These are phyloP conservation scores for Pan paniscus DNA, from an alignment of 2,113 vertebrate genomes.

Conservation along the genomic window DNA sequence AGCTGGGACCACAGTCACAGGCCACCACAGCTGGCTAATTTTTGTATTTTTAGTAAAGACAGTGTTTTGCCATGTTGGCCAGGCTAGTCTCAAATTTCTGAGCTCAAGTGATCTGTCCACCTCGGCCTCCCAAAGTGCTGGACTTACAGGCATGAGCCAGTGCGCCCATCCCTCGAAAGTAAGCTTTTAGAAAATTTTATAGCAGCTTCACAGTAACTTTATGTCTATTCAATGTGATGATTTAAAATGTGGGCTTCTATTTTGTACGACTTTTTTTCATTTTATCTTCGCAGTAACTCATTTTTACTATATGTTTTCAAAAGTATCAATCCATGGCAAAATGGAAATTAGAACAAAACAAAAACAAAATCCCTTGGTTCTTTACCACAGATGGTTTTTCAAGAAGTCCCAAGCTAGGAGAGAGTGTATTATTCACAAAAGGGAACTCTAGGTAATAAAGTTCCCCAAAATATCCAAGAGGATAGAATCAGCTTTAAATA, in stretches of 20 bases:
- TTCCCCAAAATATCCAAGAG: neutral
- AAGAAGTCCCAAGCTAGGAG: neutral
- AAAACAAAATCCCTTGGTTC: neutral
- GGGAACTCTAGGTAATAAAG: neutral
- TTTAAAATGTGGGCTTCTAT: neutral
- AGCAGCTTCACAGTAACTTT: neutral
- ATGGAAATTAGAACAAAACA: neutral
- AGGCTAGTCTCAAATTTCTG: no score
- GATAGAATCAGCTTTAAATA: neutral
- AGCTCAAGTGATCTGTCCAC: no score
- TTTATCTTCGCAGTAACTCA: conserved; percentile 10
- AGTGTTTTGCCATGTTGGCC: no score
- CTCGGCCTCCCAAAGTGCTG: no score
- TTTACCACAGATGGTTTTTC: neutral
- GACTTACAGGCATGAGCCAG: no score
- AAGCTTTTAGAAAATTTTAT: neutral
- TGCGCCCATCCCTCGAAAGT: neutral
- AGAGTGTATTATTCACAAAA: neutral
- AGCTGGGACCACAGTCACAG: no score
- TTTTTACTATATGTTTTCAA: conserved; percentile 19
- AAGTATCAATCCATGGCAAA: neutral
- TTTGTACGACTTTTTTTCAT: neutral
- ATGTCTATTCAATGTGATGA: neutral
- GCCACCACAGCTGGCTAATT: no score
- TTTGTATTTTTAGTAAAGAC: no score